These are phyloP conservation scores for Hydrotaea cyrtoneurina DNA, from an alignment of 2,888 invertebrate genomes.

Conservation along the genomic window DNA sequence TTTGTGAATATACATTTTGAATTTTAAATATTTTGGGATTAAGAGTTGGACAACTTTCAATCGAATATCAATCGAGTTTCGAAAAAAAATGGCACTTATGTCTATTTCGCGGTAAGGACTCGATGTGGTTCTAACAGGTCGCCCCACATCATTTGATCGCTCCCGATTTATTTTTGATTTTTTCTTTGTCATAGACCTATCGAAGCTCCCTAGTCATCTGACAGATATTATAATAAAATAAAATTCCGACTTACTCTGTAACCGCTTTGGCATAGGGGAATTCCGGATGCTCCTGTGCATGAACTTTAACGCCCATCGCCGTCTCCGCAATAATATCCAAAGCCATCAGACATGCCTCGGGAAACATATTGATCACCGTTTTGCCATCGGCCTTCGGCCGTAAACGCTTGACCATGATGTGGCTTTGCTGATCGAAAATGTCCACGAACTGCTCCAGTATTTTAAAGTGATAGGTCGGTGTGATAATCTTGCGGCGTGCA, in stretches of 20 bases:
- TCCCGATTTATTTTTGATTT: too few relatives aligned
- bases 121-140: too few relatives aligned
- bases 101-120: too few relatives aligned
- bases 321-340: constrained; percentile 69
- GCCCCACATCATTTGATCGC: too few relatives aligned
- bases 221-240: too few relatives aligned
- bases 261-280: constrained; percentile 87
- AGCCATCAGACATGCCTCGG: constrained; percentile 77
- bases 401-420: constrained; percentile 83
- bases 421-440: constrained; percentile 85
- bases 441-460: constrained; percentile 85
- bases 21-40: too few relatives aligned
- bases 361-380: constrained; percentile 73
- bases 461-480: constrained; percentile 61
- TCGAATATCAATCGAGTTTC: too few relatives aligned
- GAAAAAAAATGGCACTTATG: too few relatives aligned
- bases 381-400: constrained; percentile 78
- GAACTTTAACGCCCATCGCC: constrained; percentile 71
- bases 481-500: constrained; percentile 60
- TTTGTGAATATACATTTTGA: too few relatives aligned
- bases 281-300: constrained; percentile 82
- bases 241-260: constrained; percentile 82
- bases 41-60: too few relatives aligned
- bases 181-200: too few relatives aligned
- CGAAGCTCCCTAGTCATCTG: too few relatives aligned